Evolutionary conservation across 92 coral and sea anemone genomes (phyloP).

Genomic region (Zoanthus gigantus): DNA sequence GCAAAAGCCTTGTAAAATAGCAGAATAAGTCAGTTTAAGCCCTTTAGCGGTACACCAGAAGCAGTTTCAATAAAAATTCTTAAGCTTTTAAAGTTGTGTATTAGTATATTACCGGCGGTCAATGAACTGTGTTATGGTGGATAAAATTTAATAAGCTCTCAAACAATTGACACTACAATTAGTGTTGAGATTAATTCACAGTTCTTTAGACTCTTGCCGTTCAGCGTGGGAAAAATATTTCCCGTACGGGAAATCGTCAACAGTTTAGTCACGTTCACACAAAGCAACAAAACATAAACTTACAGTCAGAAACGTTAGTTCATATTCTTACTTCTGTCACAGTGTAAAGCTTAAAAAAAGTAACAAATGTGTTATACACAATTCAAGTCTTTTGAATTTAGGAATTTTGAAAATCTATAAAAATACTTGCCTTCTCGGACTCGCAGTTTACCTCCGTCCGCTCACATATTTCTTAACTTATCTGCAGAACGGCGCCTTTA

Average conservation of each 20-base stretch:
- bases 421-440: too few relatives aligned
- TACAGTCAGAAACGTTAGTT: too few relatives aligned
- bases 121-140: conserved; percentile 3
- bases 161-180: conserved; percentile 30
- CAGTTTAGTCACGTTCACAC: background rate
- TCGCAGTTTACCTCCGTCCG: background rate
- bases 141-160: conserved; percentile 1
- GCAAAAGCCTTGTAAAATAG: too few relatives aligned
- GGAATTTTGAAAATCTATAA: too few relatives aligned
- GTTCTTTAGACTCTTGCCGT: background rate
- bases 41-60: too few relatives aligned
- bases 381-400: too few relatives aligned
- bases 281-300: background rate
- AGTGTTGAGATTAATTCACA: conserved; percentile 28
- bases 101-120: background rate
- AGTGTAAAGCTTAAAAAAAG: too few relatives aligned
- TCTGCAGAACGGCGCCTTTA: background rate
- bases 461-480: background rate
- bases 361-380: too few relatives aligned
- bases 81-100: background rate
- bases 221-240: conserved; percentile 44
- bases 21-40: too few relatives aligned
- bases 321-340: too few relatives aligned
- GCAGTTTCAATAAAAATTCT: background rate
- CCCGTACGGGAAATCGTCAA: background rate